Evolutionary conservation across 2,888 invertebrate genomes (phyloP).

Genomic region (Erebia epiphron): DNA sequence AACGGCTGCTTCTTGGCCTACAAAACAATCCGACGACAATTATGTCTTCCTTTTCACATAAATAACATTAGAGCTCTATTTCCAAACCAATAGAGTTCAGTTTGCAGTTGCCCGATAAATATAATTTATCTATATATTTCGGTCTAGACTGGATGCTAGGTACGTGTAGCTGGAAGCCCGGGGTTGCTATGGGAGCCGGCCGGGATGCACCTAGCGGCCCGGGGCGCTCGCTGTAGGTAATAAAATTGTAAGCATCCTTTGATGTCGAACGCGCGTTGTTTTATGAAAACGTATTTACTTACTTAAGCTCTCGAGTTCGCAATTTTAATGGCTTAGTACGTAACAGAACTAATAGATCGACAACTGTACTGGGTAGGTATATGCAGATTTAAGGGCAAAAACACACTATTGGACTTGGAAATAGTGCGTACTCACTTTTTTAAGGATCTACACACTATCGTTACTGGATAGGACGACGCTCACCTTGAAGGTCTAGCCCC

Average conservation of each 20-base stretch:
- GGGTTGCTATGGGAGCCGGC: conserved; percentile 47
- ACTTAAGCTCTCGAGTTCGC: conserved; percentile 14
- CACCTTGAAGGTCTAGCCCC: too few species aligned
- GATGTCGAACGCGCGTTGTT: conserved; percentile 33
- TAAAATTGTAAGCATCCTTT: conserved; percentile 40
- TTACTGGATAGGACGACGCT: too few species aligned
- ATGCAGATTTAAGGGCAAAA: too few species aligned
- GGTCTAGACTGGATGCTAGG: conserved; percentile 33
- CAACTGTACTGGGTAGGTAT: too few species aligned
- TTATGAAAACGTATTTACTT: conserved; percentile 27
- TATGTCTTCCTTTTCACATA: conserved; percentile 1
- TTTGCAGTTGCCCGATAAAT: neutral
- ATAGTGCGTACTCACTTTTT: too few species aligned
- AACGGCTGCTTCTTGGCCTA: conserved; percentile 9
- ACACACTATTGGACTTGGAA: too few species aligned
- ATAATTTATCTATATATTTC: conserved; percentile 21
- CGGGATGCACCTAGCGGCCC: conserved; percentile 41
- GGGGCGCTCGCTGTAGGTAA: conserved; percentile 33
- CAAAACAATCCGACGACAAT: conserved; percentile 4
- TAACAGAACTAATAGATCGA: neutral
- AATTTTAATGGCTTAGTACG: conserved; percentile 20
- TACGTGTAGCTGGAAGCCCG: conserved; percentile 35
- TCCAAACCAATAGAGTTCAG: neutral
- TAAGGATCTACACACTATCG: too few species aligned
- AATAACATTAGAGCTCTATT: conserved; percentile 12